Conservation (phyloP, 2,888 invertebrate species). For the Cartodere bifasciata region DNA sequence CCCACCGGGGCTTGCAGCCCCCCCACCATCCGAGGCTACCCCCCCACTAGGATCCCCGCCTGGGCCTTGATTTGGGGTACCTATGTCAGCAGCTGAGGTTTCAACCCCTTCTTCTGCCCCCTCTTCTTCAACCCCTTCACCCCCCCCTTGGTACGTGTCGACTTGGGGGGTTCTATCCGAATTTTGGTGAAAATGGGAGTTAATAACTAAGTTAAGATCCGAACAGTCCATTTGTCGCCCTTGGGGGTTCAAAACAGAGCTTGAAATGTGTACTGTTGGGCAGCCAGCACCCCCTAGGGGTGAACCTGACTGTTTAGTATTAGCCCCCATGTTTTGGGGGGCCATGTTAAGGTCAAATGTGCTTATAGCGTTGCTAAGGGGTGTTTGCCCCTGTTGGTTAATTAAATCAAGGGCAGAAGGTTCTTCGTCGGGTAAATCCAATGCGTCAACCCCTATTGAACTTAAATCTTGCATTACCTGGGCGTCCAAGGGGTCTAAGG, state of each 20-base stretch:
- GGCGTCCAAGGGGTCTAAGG: too few relatives aligned
- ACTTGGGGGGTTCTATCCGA: conserved; percentile 22
- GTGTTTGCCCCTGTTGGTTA: background rate
- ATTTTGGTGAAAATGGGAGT: conserved; percentile 52
- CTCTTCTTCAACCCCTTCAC: conserved; percentile 14
- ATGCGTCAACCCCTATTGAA: conserved; percentile 12
- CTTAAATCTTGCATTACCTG: too few relatives aligned
- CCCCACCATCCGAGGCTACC: conserved; percentile 11
- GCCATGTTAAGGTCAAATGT: conserved; percentile 25
- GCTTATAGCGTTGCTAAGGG: conserved; percentile 20
- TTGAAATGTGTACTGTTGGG: conserved; percentile 44
- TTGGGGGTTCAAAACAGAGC: conserved; percentile 39
- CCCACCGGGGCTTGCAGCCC: conserved; percentile 8
- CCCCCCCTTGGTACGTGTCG: conserved; percentile 21
- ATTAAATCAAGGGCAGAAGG: background rate
- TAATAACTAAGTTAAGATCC: conserved; percentile 56
- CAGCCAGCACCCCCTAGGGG: conserved; percentile 31
- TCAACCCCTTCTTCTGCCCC: conserved; percentile 37
- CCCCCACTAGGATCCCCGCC: conserved; percentile 12
- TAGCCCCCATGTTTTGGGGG: conserved; percentile 15
- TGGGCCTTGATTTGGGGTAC: conserved; percentile 28
- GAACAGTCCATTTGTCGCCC: conserved; percentile 53
- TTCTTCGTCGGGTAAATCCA: conserved; percentile 1
- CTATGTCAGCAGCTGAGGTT: conserved; percentile 31
- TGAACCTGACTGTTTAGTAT: conserved; percentile 14